These are phyloP conservation scores for Poecilia gillii DNA, from an alignment of 2,797 vertebrate genomes.

Conservation along the genomic window DNA sequence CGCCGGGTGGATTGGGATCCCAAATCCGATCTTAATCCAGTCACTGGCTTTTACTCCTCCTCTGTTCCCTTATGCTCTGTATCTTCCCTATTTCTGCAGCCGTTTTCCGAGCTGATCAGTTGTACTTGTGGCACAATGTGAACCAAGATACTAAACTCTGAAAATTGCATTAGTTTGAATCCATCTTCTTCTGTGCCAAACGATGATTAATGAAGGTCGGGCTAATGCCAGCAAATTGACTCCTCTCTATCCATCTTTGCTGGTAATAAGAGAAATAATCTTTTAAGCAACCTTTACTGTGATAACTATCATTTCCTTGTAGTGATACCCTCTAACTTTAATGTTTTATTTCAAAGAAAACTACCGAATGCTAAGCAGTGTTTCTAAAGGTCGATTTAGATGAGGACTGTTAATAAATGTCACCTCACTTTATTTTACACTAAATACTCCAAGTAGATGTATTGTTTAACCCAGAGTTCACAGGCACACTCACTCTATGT, in stretches of 20 bases:
- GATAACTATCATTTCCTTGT: slow-evolving; percentile 6
- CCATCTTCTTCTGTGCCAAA: slow-evolving; percentile 75
- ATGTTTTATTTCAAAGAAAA: slow-evolving; percentile 27
- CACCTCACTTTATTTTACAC: slow-evolving; percentile 31
- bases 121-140: slow-evolving; percentile 64
- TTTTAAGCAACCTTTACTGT: slow-evolving; percentile 1
- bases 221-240: slow-evolving; percentile 58
- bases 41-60: slow-evolving; percentile 39
- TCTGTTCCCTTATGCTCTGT: slow-evolving; percentile 13
- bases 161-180: slow-evolving; percentile 79
- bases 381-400: slow-evolving; percentile 32
- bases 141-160: slow-evolving; percentile 78
- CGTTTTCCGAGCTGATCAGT: slow-evolving; percentile 31
- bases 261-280: neutral
- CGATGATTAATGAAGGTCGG: slow-evolving; percentile 75
- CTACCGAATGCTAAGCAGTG: slow-evolving; percentile 5
- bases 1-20: slow-evolving; percentile 43
- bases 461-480: slow-evolving; percentile 8
- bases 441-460: slow-evolving; percentile 7
- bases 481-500: slow-evolving; percentile 22
- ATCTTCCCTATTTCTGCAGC: neutral
- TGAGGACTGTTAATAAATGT: slow-evolving; percentile 16
- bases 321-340: slow-evolving; percentile 4
- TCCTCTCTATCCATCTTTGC: slow-evolving; percentile 46
- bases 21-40: slow-evolving; percentile 68